These are phyloP conservation scores for Leptura quadrifasciata DNA, from an alignment of 2,888 invertebrate species.

Conservation along the genomic window DNA sequence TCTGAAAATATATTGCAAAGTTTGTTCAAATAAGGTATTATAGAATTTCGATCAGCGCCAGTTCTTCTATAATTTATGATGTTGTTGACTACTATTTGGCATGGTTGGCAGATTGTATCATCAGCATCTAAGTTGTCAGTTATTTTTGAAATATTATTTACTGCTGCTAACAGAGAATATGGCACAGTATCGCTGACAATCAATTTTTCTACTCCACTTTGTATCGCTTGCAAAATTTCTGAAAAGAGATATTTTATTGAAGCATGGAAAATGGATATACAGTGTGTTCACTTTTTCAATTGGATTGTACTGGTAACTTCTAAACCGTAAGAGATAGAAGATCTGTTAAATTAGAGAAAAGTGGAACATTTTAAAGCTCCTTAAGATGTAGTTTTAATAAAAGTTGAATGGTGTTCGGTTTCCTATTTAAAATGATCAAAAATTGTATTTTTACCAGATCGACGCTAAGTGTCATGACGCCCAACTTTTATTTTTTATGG, in stretches of 20 bases:
- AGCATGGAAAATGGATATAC: too few species aligned
- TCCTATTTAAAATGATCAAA: too few species aligned
- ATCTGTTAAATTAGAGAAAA: too few species aligned
- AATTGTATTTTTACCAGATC: too few species aligned
- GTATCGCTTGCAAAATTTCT: conserved; percentile 20
- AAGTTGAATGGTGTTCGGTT: too few species aligned
- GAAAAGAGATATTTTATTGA: not conserved
- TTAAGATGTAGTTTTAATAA: too few species aligned
- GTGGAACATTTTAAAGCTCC: too few species aligned
- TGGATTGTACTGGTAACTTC: too few species aligned
- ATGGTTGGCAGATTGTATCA: conserved; percentile 48
- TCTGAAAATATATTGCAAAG: conserved; percentile 58
- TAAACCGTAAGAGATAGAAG: too few species aligned
- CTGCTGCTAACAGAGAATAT: conserved; percentile 3
- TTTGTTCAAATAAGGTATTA: conserved; percentile 56
- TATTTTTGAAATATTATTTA: conserved; percentile 28
- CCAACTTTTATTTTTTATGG: too few species aligned
- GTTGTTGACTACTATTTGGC: conserved; percentile 51
- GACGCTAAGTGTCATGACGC: too few species aligned
- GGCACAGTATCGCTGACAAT: not conserved
- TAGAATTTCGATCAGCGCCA: conserved; percentile 54
- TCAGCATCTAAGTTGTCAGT: not conserved
- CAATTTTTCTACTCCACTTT: conserved; percentile 16
- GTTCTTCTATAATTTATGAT: conserved; percentile 56
- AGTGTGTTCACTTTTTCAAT: too few species aligned